Conservation (phyloP, 2,888 invertebrate species). For the Lymantria monacha region DNA sequence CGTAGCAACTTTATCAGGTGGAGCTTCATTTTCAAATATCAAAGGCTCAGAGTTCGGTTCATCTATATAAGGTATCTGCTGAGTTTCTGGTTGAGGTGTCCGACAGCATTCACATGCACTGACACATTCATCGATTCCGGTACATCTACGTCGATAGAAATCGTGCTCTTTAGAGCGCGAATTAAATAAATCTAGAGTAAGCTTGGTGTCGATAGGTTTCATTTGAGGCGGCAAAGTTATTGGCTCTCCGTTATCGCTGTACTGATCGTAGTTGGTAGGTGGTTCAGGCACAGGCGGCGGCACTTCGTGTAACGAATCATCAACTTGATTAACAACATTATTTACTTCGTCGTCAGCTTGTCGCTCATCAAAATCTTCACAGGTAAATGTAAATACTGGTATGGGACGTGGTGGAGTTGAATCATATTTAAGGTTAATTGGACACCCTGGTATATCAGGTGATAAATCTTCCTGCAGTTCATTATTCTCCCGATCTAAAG, state of each 20-base stretch:
- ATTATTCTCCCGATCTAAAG: constrained; percentile 66
- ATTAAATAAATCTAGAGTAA: constrained; percentile 64
- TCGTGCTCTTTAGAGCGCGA: constrained; percentile 43
- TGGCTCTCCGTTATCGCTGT: constrained; percentile 57
- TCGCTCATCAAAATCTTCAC: constrained; percentile 67
- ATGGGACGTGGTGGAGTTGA: constrained; percentile 49
- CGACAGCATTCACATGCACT: constrained; percentile 76
- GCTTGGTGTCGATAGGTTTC: constrained; percentile 66
- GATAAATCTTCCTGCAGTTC: constrained; percentile 65
- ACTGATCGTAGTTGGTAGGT: constrained; percentile 52
- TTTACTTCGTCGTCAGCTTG: constrained; percentile 27
- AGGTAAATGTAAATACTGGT: constrained; percentile 72
- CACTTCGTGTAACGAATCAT: constrained; percentile 36
- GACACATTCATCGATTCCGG: constrained; percentile 66
- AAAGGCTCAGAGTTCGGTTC: constrained; percentile 71
- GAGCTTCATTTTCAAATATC: constrained; percentile 67
- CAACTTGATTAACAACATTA: constrained; percentile 38
- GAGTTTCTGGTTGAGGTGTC: constrained; percentile 67
- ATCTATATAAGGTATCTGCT: constrained; percentile 73
- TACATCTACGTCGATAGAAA: constrained; percentile 57
- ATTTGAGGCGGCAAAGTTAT: constrained; percentile 66
- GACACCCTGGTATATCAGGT: constrained; percentile 67
- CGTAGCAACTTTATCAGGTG: constrained; percentile 53
- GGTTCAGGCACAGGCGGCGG: constrained; percentile 55
- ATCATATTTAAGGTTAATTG: constrained; percentile 50